These are phyloP conservation scores for Hybognathus amarus DNA, from an alignment of 2,797 vertebrate species.

Conservation along the genomic window DNA sequence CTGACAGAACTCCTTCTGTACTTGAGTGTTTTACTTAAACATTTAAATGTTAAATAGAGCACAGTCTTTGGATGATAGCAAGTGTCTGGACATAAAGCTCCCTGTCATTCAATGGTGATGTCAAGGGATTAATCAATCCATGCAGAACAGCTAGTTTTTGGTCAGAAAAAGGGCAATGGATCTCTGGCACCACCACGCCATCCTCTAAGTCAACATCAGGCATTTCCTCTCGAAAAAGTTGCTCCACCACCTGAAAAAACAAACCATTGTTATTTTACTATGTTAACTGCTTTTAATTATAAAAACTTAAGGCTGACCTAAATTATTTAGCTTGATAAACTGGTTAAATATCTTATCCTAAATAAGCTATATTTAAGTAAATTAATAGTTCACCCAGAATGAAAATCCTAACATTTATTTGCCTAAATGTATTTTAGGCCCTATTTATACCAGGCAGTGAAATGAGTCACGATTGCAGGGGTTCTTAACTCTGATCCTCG, in stretches of 20 bases:
- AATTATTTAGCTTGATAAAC: background rate
- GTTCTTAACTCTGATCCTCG: no score
- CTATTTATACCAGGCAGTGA: background rate
- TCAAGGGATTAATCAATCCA: background rate
- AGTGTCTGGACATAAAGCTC: background rate
- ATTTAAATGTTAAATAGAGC: background rate
- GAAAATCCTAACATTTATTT: background rate
- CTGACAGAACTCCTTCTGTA: no score
- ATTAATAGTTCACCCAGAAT: background rate
- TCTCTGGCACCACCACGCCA: conserved; percentile 17
- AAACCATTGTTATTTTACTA: background rate
- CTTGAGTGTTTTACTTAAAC: no score
- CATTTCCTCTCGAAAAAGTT: background rate
- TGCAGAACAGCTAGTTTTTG: background rate
- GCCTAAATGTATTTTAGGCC: background rate
- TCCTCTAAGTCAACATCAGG: background rate
- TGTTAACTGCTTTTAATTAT: background rate
- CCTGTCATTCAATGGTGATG: background rate
- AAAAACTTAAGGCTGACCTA: background rate
- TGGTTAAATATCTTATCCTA: background rate
- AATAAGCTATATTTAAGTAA: background rate
- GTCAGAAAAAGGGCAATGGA: background rate
- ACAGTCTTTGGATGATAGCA: background rate
- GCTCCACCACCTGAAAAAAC: background rate
- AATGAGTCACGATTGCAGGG: background rate